Percentiles rank a stretch among this genome's conserved stretches.
Evolutionary conservation across 2,113 vertebrate genomes (phyloP).

Genomic region (Mola mola): DNA sequence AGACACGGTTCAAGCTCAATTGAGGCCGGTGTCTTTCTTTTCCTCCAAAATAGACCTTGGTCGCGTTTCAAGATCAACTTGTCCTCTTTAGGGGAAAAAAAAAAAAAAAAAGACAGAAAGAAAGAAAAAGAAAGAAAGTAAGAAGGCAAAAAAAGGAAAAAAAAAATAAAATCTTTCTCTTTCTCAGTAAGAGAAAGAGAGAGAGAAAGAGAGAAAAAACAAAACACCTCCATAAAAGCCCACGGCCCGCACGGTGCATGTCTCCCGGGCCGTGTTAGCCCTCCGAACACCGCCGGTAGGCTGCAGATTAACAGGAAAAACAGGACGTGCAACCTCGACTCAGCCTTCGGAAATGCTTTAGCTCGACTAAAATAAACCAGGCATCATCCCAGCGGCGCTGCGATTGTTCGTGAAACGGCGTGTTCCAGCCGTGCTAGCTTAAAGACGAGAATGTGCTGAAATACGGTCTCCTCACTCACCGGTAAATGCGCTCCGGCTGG

Average conservation of each 20-base stretch:
- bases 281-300: constrained; percentile 34
- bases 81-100: constrained; percentile 65
- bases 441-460: neutral
- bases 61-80: constrained; percentile 75
- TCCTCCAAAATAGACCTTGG: constrained; percentile 78
- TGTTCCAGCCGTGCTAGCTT: neutral
- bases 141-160: constrained; percentile 3
- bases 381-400: neutral
- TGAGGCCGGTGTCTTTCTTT: constrained; percentile 83
- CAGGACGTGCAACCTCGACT: constrained; percentile 9
- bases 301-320: constrained; percentile 27
- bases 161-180: constrained; percentile 58
- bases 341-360: constrained; percentile 1
- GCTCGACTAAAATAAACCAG: neutral
- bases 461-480: constrained; percentile 67
- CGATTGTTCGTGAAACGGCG: neutral
- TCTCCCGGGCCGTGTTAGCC: constrained; percentile 43
- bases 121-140: constrained; percentile 3
- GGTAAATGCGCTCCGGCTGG: constrained; percentile 57
- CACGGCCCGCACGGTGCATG: constrained; percentile 51
- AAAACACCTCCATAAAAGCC: constrained; percentile 44
- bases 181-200: constrained; percentile 18
- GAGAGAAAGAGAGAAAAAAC: neutral
- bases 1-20: constrained; percentile 87
- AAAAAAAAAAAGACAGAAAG: constrained; percentile 24